Evolutionary conservation across 1,140 invertebrate genomes (phyloP), one percentile per base, ranked within the genome.

Genomic region (Trichonephila clavipes): DNA sequence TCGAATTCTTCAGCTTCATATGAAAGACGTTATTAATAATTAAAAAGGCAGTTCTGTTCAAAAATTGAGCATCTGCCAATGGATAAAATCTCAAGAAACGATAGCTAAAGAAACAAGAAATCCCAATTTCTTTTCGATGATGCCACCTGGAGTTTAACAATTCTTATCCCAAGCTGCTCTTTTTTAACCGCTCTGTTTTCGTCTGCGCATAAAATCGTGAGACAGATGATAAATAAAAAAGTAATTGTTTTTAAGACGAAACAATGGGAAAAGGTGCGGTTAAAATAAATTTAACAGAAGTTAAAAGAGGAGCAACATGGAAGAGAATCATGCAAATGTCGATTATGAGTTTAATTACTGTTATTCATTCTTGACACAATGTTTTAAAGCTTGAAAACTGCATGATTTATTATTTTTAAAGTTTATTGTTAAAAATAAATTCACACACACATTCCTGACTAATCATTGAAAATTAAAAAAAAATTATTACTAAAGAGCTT

Each of bases 81-180:
- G 51, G 10, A 51, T 12, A 21, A 51, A 51, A 51, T 51, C 82
- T 58, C 21, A 58, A 85, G 51, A n/a, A 85, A 59, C 58, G 82
- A 85, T 59, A 85, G n/a, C 24, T 21, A 21, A 58, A 85, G 82
- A 85, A 85, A 59, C 81, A 81, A 81, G 12, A 72, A 34, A 85
- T n/a, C 40, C 0, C 82, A n/a, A 59, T 85, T 83, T 83, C 82
- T 83, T 83, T 58, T 83, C 82, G 44, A 16, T 28, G 58, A 58
- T 28, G 12, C 21, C 82, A 85, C 82, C 82, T 85, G 82, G 82
- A 85, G 44, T 59, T 18, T 12, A 59, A 85, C 18, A 85, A 85
- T 85, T 85, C 82, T 85, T 51, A 85, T 85, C 44, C 51, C 51
- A 59, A 10, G 19, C 44, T 59, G 1, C 58, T 85, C 21, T 85